phyloP scores from a whole-genome alignment of 37 sponge, comb jelly and placozoan genomes.

The Ephydatia muelleri region DNA sequence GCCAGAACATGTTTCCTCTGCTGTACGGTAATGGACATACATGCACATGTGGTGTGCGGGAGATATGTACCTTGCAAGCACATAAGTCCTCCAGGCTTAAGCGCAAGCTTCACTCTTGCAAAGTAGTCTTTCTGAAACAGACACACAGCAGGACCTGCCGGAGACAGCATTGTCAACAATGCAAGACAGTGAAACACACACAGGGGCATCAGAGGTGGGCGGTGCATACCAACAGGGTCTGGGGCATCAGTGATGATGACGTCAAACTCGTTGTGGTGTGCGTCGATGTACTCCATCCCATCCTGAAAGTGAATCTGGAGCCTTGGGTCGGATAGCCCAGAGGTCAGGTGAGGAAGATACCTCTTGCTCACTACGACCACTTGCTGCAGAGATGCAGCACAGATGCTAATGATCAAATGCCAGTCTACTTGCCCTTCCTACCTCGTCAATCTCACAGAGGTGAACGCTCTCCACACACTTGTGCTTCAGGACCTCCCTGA shows the following conservation, averaged over 20 bases:
- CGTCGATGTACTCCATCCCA: conserved; percentile 64
- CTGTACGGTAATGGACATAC: too few species aligned
- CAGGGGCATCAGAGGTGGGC: neutral
- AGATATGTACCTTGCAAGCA: conserved; percentile 75
- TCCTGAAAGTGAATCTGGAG: conserved; percentile 69
- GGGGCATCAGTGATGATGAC: conserved; percentile 92
- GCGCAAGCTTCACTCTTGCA: conserved; percentile 65
- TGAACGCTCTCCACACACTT: conserved; percentile 68
- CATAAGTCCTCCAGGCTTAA: conserved; percentile 75
- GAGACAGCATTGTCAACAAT: neutral
- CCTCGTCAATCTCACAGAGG: conserved; percentile 93
- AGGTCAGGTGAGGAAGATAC: conserved; percentile 70
- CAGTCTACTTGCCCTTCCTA: neutral
- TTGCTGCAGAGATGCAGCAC: neutral
- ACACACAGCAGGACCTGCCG: conserved; percentile 70
- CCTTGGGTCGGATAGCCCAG: conserved; percentile 57
- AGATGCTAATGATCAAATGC: too few species aligned
- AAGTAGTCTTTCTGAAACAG: conserved; percentile 79
- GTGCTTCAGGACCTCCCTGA: conserved; percentile 92
- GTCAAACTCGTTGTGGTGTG: conserved; percentile 66
- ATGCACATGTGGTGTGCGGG: too few species aligned
- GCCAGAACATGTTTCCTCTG: too few species aligned
- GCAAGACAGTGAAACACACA: neutral
- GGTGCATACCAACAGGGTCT: conserved; percentile 61
- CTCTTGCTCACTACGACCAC: conserved; percentile 77